Evolutionary conservation across 1,140 invertebrate genomes (phyloP), one percentile per base, ranked within the genome.

Genomic region (Pseudomyrmex gracilis): DNA sequence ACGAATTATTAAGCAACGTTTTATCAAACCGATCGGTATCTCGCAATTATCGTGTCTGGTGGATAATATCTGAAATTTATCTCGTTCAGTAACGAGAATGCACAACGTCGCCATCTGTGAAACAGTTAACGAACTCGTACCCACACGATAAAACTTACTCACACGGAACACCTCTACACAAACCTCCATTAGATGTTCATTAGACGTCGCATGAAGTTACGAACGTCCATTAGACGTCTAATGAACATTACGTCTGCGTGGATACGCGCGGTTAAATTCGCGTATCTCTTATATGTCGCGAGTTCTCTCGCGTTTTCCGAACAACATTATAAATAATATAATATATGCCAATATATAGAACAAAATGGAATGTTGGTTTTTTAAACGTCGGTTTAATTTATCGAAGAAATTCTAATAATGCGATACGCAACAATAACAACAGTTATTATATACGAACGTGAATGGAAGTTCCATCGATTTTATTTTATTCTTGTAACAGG

Each of bases 401-500:
- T 78, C 64, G 10, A 70, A 34, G 5, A 8, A 63, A 66, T 64
- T 57, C 8, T 76, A 55, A 57, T 76, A n/a, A 49, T 43, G 1
- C 49, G 34, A 83, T 51, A 47, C 20, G 2, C 53, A 15, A 2
- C 60, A 4, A 22, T 77, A 67, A 63, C 22, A 57, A 45, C 4
- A 45, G n/a, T 22, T 60, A 45, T 64, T 43, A 57, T 47, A 24
- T 34, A 2, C 3, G 1, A 20, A 13, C 4, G 57, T 58, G n/a
- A 71, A 80, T 78, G 20, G 9, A 57, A 2, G 9, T 51, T 68
- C 0, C 15, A 67, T 84, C 22, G 67, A 80, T 84, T 84, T 71
- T 63, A 47, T 17, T 15, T 68, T 58, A n/a, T 67, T 47, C 22
- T n/a, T 58, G 12, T 84, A 53, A 55, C 90, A 98, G 98, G 98